Base-by-base conservation (phyloP, 2,113 vertebrate genomes). In the Lepidothrix coronata region DNA sequence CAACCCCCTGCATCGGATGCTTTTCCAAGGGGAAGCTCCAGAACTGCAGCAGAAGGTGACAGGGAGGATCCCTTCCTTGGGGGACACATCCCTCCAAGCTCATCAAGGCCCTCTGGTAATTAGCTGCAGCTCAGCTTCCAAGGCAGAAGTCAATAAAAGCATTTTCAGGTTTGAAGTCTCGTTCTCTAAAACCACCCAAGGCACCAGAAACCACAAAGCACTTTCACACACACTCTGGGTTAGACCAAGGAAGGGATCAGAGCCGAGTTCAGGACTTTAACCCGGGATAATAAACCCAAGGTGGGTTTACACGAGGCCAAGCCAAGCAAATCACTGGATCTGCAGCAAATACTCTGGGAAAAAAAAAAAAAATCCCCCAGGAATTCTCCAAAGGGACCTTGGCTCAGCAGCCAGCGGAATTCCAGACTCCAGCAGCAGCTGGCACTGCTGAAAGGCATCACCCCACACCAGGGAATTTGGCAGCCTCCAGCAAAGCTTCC, bases 211-310 rank as follows among this genome's bases (percentile, higher is more conserved):
- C 4, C 1, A 16, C 65, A 30, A 11, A 54, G 46, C 41, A 18
- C 13, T 16, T 76, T 23, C 63, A 35, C 11, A 5, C 2, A 4
- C 6, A 2, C 30, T 7, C 19, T 3, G 24, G 1, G 28, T 41
- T 41, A 82, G 59, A 54, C 16, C 51, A 14, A 44, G 76, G 37
- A 43, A 57, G 43, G 31, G 39, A 28, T 4, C 16, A 35, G 63
- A 62, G 41, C 33, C 33, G 12, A 41, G 28, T 4, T 43, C 24
- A 25, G 66, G 77, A 65, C 23, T 73, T 59, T 12, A 74, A 59
- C n/a, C 33, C 39, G 2, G 14, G 3, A 9, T 4, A 48, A 48
- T 8, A 52, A 91, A 89, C 27, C 4, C 58, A 24, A 82, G 49
- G 48, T 27, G 58, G 39, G 17, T 39, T 85, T 33, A 14, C 28